These are phyloP conservation scores for Caloenas nicobarica DNA, from an alignment of 2,113 vertebrate genomes.

Conservation along the genomic window DNA sequence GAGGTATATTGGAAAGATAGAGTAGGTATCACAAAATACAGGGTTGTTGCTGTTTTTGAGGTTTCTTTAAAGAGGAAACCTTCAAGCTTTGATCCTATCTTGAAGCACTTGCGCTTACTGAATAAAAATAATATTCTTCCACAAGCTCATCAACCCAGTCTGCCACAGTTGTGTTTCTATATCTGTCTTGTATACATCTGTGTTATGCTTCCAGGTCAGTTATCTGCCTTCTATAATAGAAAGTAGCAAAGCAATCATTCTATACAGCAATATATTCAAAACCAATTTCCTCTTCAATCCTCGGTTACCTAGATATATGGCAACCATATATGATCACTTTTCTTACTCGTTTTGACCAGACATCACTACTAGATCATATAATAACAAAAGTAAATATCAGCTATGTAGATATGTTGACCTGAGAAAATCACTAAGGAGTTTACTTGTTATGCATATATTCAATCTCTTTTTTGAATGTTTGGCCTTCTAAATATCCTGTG, in stretches of 20 bases:
- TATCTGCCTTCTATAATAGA: not conserved
- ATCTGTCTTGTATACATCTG: not conserved
- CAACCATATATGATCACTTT: not conserved
- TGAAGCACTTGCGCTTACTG: not conserved
- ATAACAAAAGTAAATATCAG: not conserved
- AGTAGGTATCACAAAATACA: not conserved
- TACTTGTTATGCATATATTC: not conserved
- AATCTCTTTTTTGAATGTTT: not conserved
- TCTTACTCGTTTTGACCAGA: not conserved
- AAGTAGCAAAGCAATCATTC: not conserved
- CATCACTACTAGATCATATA: not conserved
- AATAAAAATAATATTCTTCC: not conserved
- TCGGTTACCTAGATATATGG: not conserved
- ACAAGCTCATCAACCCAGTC: not conserved
- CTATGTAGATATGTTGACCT: not conserved
- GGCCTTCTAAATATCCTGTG: not conserved
- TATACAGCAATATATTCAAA: not conserved
- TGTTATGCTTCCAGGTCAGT: not conserved
- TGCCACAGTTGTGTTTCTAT: not conserved
- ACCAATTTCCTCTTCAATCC: not conserved
- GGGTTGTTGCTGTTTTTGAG: not conserved
- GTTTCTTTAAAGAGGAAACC: not conserved
- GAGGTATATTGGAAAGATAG: not conserved
- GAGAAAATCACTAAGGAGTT: not conserved
- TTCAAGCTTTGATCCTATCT: not conserved